These are phyloP conservation scores for Diorhabda sublineata DNA, from an alignment of 1,140 invertebrate species.

Conservation along the genomic window DNA sequence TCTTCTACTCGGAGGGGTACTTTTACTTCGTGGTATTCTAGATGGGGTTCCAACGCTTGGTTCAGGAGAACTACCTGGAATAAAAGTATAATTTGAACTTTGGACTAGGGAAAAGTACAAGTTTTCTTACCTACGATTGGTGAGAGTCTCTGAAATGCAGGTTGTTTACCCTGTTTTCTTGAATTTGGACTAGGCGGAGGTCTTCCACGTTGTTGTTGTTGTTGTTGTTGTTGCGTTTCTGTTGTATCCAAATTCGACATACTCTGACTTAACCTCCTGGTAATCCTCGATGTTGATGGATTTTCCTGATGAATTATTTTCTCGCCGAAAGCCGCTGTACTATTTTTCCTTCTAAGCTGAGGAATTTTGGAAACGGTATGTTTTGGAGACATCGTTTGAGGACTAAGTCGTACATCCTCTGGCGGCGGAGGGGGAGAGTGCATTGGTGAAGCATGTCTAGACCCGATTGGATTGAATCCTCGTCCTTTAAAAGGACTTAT, in stretches of 20 bases:
- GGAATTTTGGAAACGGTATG: conserved; percentile 31
- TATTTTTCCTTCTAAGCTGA: conserved; percentile 28
- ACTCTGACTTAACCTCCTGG: conserved; percentile 39
- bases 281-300: conserved; percentile 22
- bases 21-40: conserved; percentile 36
- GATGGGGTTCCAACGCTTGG: conserved; percentile 46
- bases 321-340: conserved; percentile 31
- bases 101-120: background rate
- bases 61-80: conserved; percentile 42
- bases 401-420: conserved; percentile 20
- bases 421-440: conserved; percentile 41
- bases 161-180: conserved; percentile 8
- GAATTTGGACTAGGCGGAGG: conserved; percentile 34
- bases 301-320: conserved; percentile 26
- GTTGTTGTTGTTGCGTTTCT: conserved; percentile 10
- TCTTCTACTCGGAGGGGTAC: conserved; percentile 38
- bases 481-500: conserved; percentile 56
- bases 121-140: conserved; percentile 37
- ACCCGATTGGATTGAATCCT: conserved; percentile 51
- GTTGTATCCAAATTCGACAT: conserved; percentile 39
- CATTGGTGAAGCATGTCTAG: conserved; percentile 40
- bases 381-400: conserved; percentile 13
- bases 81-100: background rate
- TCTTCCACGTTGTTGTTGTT: conserved; percentile 18
- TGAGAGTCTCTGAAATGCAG: conserved; percentile 39